Evolutionary conservation across 2,888 invertebrate genomes (phyloP).

Genomic region (Cantharis lateralis): DNA sequence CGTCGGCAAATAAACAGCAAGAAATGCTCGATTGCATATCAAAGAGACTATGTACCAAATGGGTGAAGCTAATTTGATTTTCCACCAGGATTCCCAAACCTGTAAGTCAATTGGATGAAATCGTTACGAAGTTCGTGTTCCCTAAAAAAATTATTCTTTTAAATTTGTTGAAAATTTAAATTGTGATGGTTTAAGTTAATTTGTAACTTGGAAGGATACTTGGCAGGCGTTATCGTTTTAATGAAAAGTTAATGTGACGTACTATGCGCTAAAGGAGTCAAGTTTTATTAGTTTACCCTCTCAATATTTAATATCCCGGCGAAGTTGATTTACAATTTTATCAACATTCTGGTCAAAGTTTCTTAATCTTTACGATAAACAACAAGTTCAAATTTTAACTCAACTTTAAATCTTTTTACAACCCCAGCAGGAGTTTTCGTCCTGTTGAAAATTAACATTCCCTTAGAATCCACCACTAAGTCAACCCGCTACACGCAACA

Average conservation of each 20-base stretch:
- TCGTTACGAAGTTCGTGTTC: neutral
- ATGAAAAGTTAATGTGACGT: neutral
- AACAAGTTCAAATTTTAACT: neutral
- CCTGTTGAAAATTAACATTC: too few relatives aligned
- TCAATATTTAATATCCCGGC: neutral
- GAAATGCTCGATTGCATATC: neutral
- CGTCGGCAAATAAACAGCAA: neutral
- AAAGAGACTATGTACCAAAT: neutral
- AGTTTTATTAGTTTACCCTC: neutral
- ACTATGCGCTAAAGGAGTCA: neutral
- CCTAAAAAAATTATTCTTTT: neutral
- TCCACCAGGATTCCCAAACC: neutral
- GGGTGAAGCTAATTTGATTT: neutral
- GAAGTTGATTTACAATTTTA: neutral
- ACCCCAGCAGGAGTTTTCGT: too few relatives aligned
- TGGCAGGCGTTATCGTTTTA: neutral
- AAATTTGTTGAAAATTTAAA: neutral
- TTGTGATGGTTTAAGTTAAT: neutral
- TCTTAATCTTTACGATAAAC: neutral
- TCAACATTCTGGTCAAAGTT: neutral
- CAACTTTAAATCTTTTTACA: too few relatives aligned
- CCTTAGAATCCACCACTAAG: too few relatives aligned
- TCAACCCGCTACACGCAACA: too few relatives aligned
- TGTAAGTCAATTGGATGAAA: neutral
- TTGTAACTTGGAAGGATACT: neutral